Evolutionary conservation across 2,113 vertebrate species (phyloP), one percentile per base, ranked within the genome.

Genomic region (Terrapene triunguis): DNA sequence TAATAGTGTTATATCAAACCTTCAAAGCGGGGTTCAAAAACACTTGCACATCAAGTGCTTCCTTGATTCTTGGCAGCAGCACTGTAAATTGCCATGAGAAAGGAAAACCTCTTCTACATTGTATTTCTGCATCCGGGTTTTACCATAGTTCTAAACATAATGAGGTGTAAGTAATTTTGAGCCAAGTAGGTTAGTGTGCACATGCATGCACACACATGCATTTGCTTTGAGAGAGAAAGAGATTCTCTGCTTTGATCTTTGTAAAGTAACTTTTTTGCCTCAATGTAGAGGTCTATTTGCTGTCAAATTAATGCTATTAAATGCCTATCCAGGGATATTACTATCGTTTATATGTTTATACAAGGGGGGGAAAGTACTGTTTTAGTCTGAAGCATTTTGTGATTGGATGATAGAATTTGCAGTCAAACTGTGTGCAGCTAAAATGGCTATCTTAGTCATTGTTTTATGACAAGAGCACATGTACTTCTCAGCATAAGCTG

Each of bases 381-480:
- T 65, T 65, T 65, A 65, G 32, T 65, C 13, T 65, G 16, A 16
- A 35, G 32, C 1, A 84, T 92, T 95, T 65, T 87, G 80, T 89
- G 53, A 80, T 95, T 85, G 87, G 57, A 53, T 62, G 27, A 84
- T 91, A 55, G 35, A 32, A 42, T 47, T 84, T 84, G 47, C 76
- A n/a, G 93, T 89, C 65, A 82, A 88, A 93, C 25, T 95, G 88
- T 92, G 24, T 89, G 78, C 82, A 83, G 57, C 72, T 84, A 82
- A 93, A 95, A 84, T 54, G 94, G 88, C 51, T 53, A 7, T 53
- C 82, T 90, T 84, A 88, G 65, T 87, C 14, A 32, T 1, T 88
- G 54, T 80, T 94, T 74, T 50, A 16, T 95, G 84, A 84, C 86
- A 88, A 48, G 89, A 92, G 62, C 74, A 96, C 92, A 95, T 96